Base-by-base conservation (phyloP, 2,797 vertebrate species). In the Heterohyrax brucei region DNA sequence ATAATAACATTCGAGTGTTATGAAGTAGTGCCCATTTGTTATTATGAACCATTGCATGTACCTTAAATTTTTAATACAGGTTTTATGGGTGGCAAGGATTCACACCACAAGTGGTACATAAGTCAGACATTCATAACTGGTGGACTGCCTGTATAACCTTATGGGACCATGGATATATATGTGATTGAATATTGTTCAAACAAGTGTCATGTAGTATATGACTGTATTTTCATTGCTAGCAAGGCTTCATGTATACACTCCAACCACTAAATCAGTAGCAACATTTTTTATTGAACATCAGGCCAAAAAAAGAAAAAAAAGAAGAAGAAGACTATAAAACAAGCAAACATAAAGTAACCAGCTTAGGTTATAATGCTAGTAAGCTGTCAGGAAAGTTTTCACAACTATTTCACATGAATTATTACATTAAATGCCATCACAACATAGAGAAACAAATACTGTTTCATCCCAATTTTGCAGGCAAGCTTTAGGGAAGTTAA, bases 351-450 rank as follows among this genome's bases (percentile, higher is more conserved):
- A 83, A 91, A 92, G n/a, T 53, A 92, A 33, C 22, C 30, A 88
- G 44, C n/a, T 61, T 75, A 72, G 8, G n/a, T 59, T 78, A 44
- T 7, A 24, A 53, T 10, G 28, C 50, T 39, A 22, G 61, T 24
- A 46, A 16, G 2, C 10, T 82, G 3, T 46, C 30, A 76, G 46
- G 39, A 87, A 19, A 79, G 33, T 9, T 70, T 28, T 53, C 7
- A 19, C 14, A 92, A 79, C 24, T 68, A n/a, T 80, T 62, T 78
- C 64, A 85, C n/a, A 61, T 66, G 93, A 92, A 85, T 91, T 61
- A 39, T 50, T 81, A 5, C 48, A 77, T 72, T 5, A 87, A 85
- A 61, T 72, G 10, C 33, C 85, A 80, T 24, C n/a, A 59, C 4
- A 88, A 13, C 21, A 81, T 14, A 62, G 81, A 95, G 48, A 93